Conservation (phyloP, 2,888 invertebrate species). For the Synergus laeviventris region DNA sequence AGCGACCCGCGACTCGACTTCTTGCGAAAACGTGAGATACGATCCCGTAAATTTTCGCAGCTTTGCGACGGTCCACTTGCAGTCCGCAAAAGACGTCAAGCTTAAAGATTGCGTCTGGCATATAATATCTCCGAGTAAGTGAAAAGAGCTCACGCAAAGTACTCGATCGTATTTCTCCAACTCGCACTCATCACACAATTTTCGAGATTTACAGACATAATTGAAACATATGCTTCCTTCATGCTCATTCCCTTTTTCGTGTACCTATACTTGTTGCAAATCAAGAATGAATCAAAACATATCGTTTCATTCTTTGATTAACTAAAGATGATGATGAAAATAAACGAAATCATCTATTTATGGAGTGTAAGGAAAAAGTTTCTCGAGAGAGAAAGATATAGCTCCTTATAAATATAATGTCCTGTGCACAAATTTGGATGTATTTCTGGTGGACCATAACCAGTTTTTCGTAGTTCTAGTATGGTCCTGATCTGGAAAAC, state of each 20-base stretch:
- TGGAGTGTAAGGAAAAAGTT: neutral
- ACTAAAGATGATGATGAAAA: neutral
- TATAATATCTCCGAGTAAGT: conserved; percentile 16
- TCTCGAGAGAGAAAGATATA: neutral
- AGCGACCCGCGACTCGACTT: conserved; percentile 42
- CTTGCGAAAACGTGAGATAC: conserved; percentile 33
- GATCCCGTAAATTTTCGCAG: conserved; percentile 36
- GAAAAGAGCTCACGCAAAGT: conserved; percentile 28
- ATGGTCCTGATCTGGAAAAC: too few relatives aligned
- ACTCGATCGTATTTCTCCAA: neutral
- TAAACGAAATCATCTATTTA: neutral
- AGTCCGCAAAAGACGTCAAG: conserved; percentile 16
- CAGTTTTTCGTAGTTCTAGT: too few relatives aligned
- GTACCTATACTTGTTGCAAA: neutral
- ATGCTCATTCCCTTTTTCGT: neutral
- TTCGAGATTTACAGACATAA: conserved; percentile 11
- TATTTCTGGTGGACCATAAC: too few relatives aligned
- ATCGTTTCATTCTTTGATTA: neutral
- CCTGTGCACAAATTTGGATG: too few relatives aligned
- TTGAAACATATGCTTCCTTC: neutral
- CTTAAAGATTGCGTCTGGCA: conserved; percentile 26
- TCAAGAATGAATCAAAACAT: neutral
- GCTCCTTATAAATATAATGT: conserved; percentile 31
- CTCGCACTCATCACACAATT: neutral
- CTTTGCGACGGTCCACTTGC: conserved; percentile 33